Evolutionary conservation across 2,888 invertebrate genomes (phyloP), one percentile per base, ranked within the genome.

Genomic region (Capitulum mitella): DNA sequence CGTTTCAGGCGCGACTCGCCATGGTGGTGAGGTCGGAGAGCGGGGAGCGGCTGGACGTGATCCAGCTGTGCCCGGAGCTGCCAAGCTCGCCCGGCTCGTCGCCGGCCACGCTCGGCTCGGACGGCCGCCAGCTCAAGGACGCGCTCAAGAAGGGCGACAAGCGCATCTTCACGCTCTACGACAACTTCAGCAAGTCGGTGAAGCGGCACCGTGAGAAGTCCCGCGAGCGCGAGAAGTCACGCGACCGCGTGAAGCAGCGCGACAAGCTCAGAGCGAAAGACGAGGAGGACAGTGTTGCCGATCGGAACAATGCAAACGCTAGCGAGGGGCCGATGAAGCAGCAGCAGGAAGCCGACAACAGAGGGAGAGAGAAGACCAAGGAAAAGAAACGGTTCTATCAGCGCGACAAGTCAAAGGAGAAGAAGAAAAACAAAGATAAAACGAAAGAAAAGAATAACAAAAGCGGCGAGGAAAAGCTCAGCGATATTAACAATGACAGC

Each of bases 1-100:
- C 54, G 54, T 70, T 70, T 16, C 70, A 70, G 70, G 32, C 22
- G 37, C 70, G 37, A 14, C 8, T 34, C 37, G 37, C 37, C 37
- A 37, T 70, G 70, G 37, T 70, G 70, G 70, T 70, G 70, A 70
- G 70, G 70, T 70, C 70, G 32, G 37, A 70, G 70, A 70, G 34
- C 22, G 1, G 34, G 0, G 70, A 70, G 3, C 70, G 70, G 22
- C 8, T 22, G 37, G 70, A 70, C 22, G 26, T 3, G 14, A 37
- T 37, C 37, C 34, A 70, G 70, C 70, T 37, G 37, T 22, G 70
- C 12, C 22, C 70, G 19, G 70, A 70, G 37, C 70, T 22, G 26
- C 54, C 54, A n/a, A 1, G 26, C 26, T 54, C 54, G 22, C 54
- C 70, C 26, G 37, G 22, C 22, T 19, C 70, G 3, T 8, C 70